These are phyloP conservation scores for Alloscopus bannaensis DNA, from an alignment of 2,888 invertebrate genomes.

Conservation along the genomic window DNA sequence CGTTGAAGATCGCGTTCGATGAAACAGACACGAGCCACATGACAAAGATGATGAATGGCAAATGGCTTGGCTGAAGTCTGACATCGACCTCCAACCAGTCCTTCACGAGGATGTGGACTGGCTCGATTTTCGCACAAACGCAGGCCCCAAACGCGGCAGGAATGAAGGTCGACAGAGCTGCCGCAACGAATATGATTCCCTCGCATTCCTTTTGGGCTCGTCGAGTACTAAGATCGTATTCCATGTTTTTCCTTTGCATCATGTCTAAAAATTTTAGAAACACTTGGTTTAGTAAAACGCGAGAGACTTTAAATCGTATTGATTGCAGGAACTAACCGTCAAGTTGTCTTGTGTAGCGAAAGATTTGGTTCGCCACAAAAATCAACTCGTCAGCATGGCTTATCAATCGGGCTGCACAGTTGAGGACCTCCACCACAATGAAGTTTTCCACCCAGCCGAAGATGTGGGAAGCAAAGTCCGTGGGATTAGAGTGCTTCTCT, in stretches of 20 bases:
- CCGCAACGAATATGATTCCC: neutral
- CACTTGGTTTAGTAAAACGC: too few species aligned
- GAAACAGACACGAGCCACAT: neutral
- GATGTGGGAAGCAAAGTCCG: neutral
- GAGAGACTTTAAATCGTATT: too few species aligned
- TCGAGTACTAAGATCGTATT: too few species aligned
- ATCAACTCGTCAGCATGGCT: neutral
- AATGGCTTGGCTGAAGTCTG: neutral
- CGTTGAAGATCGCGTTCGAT: neutral
- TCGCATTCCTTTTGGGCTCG: too few species aligned
- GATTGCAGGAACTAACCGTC: neutral
- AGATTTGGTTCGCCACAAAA: neutral
- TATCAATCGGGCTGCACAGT: neutral
- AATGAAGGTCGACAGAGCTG: neutral
- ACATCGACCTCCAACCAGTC: slow-evolving; percentile 4
- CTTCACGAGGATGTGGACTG: neutral
- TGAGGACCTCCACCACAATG: neutral
- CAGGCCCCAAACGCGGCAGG: neutral
- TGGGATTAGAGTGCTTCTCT: neutral
- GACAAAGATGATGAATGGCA: neutral
- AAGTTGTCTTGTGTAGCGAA: neutral
- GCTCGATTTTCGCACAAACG: slow-evolving; percentile 9
- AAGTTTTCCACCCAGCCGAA: slow-evolving; percentile 6
- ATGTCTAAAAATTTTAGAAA: too few species aligned
- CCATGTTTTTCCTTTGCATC: too few species aligned